Percentiles rank a stretch among this genome's conserved stretches.
Evolutionary conservation across 2,113 vertebrate species (phyloP).

Genomic region (Lutjanus erythropterus): DNA sequence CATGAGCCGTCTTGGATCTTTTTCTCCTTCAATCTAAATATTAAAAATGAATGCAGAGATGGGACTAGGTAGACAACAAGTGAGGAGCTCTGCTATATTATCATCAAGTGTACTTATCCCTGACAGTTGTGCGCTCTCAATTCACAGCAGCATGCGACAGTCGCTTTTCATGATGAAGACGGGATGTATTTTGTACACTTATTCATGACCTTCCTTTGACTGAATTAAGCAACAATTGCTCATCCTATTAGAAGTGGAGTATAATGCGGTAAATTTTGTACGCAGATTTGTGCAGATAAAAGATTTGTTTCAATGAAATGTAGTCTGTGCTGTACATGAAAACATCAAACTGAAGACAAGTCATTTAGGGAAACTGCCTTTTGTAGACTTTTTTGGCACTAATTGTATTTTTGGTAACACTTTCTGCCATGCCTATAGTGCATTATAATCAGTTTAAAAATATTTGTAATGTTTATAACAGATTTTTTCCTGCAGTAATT

Average conservation of each 20-base stretch:
- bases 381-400: conserved; percentile 19
- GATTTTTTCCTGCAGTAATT: too few relatives aligned
- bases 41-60: conserved; percentile 32
- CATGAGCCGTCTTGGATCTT: conserved; percentile 10
- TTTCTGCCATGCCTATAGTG: too few relatives aligned
- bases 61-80: conserved; percentile 17
- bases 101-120: conserved; percentile 15
- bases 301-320: conserved; percentile 55
- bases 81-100: conserved; percentile 22
- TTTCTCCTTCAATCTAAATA: conserved; percentile 36
- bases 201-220: conserved; percentile 34
- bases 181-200: conserved; percentile 5
- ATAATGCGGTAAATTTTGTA: background rate
- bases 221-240: conserved; percentile 28
- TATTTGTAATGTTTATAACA: too few relatives aligned
- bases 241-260: conserved; percentile 6
- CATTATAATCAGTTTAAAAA: too few relatives aligned
- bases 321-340: background rate
- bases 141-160: background rate
- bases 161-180: background rate
- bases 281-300: conserved; percentile 21
- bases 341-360: conserved; percentile 8
- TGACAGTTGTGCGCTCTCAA: conserved; percentile 23
- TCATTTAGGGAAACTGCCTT: conserved; percentile 16
- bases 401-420: conserved; percentile 51